These are phyloP conservation scores for Drosophila suzukii DNA, from an alignment of 1,140 invertebrate species.

Conservation along the genomic window DNA sequence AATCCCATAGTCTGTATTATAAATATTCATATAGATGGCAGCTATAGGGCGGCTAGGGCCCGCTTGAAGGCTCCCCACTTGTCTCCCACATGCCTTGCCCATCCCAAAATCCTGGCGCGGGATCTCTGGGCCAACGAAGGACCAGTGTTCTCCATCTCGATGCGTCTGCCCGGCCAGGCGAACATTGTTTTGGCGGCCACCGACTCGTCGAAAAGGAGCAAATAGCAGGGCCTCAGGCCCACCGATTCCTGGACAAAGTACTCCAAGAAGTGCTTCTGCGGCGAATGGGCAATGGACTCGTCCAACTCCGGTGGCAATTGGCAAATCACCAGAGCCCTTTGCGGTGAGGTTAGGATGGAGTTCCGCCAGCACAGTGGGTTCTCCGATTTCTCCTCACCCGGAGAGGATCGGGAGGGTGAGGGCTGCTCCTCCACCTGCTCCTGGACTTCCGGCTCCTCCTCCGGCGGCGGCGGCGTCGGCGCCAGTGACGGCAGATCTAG, in stretches of 20 bases:
- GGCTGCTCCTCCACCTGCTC: not conserved
- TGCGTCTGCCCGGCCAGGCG: constrained; percentile 8
- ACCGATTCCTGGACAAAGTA: constrained; percentile 11
- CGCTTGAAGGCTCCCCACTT: not conserved
- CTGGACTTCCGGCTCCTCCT: not conserved
- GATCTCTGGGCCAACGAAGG: constrained; percentile 7
- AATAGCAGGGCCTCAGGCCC: constrained; percentile 2
- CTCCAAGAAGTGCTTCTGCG: constrained; percentile 14
- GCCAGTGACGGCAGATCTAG: not conserved
- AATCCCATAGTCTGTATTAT: no score
- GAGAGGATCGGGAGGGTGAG: not conserved
- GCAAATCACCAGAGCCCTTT: constrained; percentile 37
- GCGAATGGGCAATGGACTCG: constrained; percentile 4
- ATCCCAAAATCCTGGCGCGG: not conserved
- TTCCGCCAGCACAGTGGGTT: constrained; percentile 16
- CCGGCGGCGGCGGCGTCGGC: no score
- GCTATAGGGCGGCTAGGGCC: not conserved
- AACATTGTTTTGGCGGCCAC: not conserved
- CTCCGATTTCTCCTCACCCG: not conserved
- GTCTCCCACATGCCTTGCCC: not conserved
- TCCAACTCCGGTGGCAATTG: constrained; percentile 13
- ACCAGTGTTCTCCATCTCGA: not conserved
- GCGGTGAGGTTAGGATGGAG: constrained; percentile 11
- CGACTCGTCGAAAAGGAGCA: constrained; percentile 17
- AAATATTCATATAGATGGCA: not conserved